Evolutionary conservation across 2,888 invertebrate genomes (phyloP).

Genomic region (Muschampia plurimacula): DNA sequence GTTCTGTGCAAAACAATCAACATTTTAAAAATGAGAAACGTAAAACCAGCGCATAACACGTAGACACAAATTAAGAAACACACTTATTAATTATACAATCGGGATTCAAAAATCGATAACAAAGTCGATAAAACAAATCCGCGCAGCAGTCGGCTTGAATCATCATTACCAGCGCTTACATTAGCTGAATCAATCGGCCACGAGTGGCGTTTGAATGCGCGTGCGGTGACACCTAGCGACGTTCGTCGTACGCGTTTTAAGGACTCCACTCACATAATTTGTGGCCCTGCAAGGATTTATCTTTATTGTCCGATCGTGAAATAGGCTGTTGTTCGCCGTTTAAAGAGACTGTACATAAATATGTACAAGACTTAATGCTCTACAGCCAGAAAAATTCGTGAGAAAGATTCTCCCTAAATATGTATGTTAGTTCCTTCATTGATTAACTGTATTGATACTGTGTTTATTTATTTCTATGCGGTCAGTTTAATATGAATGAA

Average conservation of each 20-base stretch:
- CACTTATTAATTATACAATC: background rate
- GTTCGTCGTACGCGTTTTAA: constrained; percentile 41
- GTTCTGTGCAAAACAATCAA: too few relatives aligned
- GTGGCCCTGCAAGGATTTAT: constrained; percentile 36
- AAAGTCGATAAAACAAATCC: constrained; percentile 42
- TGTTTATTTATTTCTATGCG: too few relatives aligned
- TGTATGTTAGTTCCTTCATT: background rate
- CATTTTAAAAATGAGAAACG: background rate
- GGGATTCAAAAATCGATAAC: constrained; percentile 18
- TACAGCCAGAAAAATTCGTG: background rate
- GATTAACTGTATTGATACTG: background rate
- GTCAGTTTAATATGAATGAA: background rate
- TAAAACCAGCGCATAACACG: background rate
- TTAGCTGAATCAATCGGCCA: constrained; percentile 66
- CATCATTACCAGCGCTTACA: constrained; percentile 55
- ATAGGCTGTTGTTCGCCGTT: constrained; percentile 39
- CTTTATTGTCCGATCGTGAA: constrained; percentile 39
- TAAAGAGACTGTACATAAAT: constrained; percentile 34
- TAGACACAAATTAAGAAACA: background rate
- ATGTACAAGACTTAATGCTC: constrained; percentile 32
- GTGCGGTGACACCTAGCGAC: constrained; percentile 50
- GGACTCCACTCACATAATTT: constrained; percentile 36
- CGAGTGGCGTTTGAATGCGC: constrained; percentile 57
- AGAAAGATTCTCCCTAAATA: constrained; percentile 7
- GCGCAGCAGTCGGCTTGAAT: constrained; percentile 46